Evolutionary conservation across 2,797 vertebrate species (phyloP), one percentile per base, ranked within the genome.

Genomic region (Platyrinchus mystaceus): DNA sequence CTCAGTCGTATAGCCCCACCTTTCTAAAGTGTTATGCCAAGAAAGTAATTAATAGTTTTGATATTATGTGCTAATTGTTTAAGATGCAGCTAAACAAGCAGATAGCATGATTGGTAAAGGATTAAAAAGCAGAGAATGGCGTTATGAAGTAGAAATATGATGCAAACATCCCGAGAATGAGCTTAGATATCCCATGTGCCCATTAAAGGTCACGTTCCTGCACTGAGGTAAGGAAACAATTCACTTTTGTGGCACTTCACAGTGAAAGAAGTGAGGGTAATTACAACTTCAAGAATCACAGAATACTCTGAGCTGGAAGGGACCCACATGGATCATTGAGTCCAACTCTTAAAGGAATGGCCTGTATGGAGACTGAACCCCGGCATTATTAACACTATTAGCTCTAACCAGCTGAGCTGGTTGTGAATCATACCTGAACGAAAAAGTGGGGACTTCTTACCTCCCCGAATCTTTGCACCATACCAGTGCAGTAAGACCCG

Each of bases 201-300:
- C 27, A 23, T 12, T 26, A 34, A 52, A 26, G 28, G 24, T 19
- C 6, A 2, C 3, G 0, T 20, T 34, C 2, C 0, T 9, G 32
- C 1, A 1, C 17, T 8, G 6, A 20, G 7, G 14, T 7, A 49
- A 68, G 32, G 52, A 47, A 64, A 39, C 1, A 6, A 15, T 27
- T 21, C 9, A 2, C 3, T 53, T 15, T 5, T 6, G 2, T 4
- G 30, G 24, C 13, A 4, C 15, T 41, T 46, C 6, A 12, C 9
- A 15, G 21, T 16, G 32, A 27, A 24, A 67, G 44, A 43, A 37
- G 7, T 20, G 8, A 56, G 20, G 11, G 13, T 19, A 18, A 21
- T 39, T 34, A 4, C 0, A 50, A 50, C 27, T n/a, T 70, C 30
- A 34, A 32, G 15, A 21, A 66, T 17, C 17, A n/a, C 32, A 52